These are phyloP conservation scores for Mus minutoides DNA, from an alignment of 2,797 vertebrate genomes.

Conservation along the genomic window DNA sequence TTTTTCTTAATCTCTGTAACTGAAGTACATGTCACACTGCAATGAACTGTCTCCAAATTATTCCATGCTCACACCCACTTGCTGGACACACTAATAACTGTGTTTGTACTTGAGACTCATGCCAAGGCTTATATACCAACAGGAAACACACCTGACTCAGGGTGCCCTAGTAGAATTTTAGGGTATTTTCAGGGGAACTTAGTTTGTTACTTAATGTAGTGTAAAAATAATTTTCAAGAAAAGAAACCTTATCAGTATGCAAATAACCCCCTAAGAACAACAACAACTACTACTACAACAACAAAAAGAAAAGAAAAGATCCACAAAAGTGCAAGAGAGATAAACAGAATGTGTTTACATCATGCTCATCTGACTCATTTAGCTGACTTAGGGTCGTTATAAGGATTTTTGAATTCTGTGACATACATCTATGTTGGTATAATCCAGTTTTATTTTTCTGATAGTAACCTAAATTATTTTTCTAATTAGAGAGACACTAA, in stretches of 20 bases:
- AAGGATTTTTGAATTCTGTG: neutral
- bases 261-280: neutral
- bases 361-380: neutral
- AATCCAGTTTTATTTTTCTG: conserved; percentile 39
- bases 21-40: neutral
- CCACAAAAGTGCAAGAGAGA: neutral
- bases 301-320: fast-evolving
- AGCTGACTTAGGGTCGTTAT: neutral
- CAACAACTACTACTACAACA: no score
- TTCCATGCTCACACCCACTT: neutral
- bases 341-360: neutral
- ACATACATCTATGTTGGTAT: neutral
- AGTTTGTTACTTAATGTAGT: conserved; percentile 5
- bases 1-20: neutral
- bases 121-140: neutral
- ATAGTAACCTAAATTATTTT: conserved; percentile 24
- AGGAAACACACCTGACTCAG: neutral
- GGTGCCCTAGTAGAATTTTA: neutral
- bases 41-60: neutral
- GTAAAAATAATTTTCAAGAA: neutral
- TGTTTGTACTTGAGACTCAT: neutral
- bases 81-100: neutral
- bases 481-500: neutral
- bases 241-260: neutral
- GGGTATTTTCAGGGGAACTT: neutral